Conservation (phyloP, 2,113 vertebrate species). For the Falco punctatus region DNA sequence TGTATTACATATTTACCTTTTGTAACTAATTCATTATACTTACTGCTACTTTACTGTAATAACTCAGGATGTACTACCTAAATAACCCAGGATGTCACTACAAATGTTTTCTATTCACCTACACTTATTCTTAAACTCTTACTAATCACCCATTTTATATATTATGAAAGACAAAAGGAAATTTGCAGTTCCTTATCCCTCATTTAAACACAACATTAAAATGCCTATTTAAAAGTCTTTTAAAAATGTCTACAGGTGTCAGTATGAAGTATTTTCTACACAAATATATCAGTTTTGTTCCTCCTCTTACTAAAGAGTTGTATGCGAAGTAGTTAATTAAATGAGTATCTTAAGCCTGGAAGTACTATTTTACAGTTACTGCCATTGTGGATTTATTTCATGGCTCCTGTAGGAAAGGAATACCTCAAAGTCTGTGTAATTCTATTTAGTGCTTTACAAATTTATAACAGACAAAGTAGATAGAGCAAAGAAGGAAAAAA, state of each 20-base stretch:
- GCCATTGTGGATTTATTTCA: neutral
- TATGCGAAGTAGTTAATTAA: neutral
- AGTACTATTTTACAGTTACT: neutral
- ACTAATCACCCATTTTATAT: neutral
- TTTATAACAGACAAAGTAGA: neutral
- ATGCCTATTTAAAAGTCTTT: neutral
- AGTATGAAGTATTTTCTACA: neutral
- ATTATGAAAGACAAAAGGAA: neutral
- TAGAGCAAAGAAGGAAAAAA: neutral
- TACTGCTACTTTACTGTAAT: neutral
- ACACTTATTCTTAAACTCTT: neutral
- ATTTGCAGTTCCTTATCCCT: neutral
- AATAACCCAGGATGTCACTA: neutral
- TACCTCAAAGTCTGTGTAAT: neutral
- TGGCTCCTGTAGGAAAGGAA: neutral
- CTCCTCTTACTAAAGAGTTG: neutral
- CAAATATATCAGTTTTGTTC: neutral
- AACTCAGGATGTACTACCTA: neutral
- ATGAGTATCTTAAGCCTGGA: neutral
- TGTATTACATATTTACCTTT: neutral
- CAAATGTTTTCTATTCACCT: neutral
- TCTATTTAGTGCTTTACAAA: neutral
- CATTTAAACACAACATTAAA: neutral
- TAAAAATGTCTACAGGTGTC: neutral
- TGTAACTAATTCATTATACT: neutral